Conservation (phyloP, 1,140 invertebrate genomes). For the Macrobrachium nipponense region DNA sequence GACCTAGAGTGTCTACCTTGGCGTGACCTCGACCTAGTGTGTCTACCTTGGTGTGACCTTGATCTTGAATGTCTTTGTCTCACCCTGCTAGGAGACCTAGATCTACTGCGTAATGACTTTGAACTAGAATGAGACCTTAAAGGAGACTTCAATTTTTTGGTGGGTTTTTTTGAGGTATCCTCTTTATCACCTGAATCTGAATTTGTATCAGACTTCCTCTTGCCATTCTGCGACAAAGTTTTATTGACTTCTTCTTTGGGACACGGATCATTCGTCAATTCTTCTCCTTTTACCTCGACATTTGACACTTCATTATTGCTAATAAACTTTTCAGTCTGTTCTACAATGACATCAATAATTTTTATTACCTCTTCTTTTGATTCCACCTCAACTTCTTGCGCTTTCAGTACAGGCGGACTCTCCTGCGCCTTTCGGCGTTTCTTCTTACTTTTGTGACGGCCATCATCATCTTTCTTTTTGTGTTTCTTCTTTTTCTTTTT, state of each 20-base stretch:
- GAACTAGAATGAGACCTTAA: no score
- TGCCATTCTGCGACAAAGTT: no score
- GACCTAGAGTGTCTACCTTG: not conserved
- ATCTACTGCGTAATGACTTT: no score
- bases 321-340: no score
- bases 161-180: no score
- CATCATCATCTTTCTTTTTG: not conserved
- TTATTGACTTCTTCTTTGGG: no score
- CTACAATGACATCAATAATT: not conserved
- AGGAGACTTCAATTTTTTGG: no score
- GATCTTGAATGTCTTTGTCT: not conserved
- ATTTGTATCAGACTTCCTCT: no score
- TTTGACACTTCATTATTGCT: no score
- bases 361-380: constrained; percentile 24
- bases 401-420: not conserved
- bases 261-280: no score
- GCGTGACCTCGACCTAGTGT: not conserved
- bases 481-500: constrained; percentile 47
- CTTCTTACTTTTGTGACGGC: constrained; percentile 3
- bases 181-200: no score
- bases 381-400: constrained; percentile 18
- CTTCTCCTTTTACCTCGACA: no score
- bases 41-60: not conserved
- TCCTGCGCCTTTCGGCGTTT: constrained; percentile 32
- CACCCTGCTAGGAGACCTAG: not conserved